Evolutionary conservation across 1,140 invertebrate genomes (phyloP).

Genomic region (Anastrepha obliqua): DNA sequence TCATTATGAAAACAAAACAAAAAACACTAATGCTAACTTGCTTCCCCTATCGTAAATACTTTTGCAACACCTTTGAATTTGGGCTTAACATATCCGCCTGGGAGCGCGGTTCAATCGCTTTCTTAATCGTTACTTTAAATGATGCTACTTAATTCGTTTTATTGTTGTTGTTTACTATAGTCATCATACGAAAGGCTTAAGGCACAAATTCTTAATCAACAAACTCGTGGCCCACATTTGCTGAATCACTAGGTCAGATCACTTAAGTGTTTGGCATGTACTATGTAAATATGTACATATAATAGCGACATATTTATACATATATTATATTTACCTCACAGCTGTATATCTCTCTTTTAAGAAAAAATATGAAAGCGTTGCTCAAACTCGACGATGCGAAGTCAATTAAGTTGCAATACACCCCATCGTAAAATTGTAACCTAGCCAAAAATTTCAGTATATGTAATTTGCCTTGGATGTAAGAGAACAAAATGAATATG

Average conservation of each 20-base stretch:
- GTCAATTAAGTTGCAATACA: conserved; percentile 38
- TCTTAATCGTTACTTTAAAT: conserved; percentile 49
- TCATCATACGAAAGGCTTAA: conserved; percentile 4
- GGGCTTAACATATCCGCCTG: neutral
- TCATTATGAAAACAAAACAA: no score
- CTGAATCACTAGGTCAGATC: neutral
- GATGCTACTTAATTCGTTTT: neutral
- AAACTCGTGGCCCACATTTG: conserved; percentile 25
- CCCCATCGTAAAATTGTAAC: no score
- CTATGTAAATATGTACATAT: neutral
- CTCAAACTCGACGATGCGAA: neutral
- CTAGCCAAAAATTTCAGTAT: no score
- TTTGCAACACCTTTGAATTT: neutral
- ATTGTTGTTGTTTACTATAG: neutral
- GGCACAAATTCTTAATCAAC: conserved; percentile 26
- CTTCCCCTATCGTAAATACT: no score
- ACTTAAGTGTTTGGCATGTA: neutral
- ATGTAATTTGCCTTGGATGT: no score
- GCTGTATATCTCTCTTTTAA: neutral
- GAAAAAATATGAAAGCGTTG: neutral
- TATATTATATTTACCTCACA: neutral
- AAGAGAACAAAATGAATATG: no score
- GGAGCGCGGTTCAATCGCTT: conserved; percentile 9
- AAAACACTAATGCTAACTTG: no score
- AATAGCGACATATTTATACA: no score